These are phyloP conservation scores for Cetoscarus ocellatus DNA, from an alignment of 2,797 vertebrate genomes.

Conservation along the genomic window DNA sequence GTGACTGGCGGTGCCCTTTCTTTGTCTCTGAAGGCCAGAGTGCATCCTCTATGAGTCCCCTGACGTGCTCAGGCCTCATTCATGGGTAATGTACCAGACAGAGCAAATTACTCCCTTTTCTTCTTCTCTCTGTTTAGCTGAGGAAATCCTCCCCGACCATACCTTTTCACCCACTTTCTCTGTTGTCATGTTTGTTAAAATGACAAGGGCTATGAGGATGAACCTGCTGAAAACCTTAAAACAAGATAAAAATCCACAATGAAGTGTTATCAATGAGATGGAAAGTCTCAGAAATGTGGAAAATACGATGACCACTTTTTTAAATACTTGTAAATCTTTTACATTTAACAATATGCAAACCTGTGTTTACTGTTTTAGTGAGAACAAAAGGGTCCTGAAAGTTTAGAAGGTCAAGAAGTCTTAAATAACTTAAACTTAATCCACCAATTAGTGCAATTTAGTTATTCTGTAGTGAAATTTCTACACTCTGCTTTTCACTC, in stretches of 20 bases:
- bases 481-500: neutral
- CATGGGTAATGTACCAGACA: constrained; percentile 87
- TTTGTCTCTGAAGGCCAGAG: constrained; percentile 81
- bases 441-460: neutral
- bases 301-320: too few species aligned
- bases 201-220: constrained; percentile 7
- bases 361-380: too few species aligned
- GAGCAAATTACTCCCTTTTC: constrained; percentile 79
- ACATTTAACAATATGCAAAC: too few species aligned
- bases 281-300: neutral
- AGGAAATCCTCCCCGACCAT: constrained; percentile 48
- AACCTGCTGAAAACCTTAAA: neutral
- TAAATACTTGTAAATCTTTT: too few species aligned
- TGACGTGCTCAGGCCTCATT: constrained; percentile 81
- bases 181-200: constrained; percentile 43
- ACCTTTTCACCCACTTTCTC: constrained; percentile 56
- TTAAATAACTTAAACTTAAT: neutral
- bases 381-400: too few species aligned
- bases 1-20: constrained; percentile 75
- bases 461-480: constrained; percentile 10
- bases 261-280: neutral
- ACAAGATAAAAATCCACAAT: neutral
- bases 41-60: constrained; percentile 79
- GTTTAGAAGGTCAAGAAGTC: too few species aligned
- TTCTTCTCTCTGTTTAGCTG: constrained; percentile 63